Evolutionary conservation across 2,113 vertebrate genomes (phyloP).

Genomic region (Rhadina sibilatrix): DNA sequence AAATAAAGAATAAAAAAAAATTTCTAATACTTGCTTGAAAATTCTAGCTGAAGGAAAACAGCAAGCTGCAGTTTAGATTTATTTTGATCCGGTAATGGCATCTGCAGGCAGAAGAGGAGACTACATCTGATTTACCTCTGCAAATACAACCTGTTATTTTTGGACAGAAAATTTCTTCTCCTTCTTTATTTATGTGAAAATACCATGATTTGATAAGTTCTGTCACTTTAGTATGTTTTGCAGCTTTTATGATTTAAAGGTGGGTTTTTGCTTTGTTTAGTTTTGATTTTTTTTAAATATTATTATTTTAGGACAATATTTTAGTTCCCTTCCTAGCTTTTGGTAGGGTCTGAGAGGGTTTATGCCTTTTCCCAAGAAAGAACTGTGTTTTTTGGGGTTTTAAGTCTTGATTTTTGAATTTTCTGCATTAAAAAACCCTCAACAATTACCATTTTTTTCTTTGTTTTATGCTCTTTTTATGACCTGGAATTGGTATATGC

Average conservation of each 20-base stretch:
- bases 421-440: fast-evolving
- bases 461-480: neutral
- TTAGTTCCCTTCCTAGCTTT: neutral
- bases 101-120: conserved; percentile 10
- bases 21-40: neutral
- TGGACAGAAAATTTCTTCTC: neutral
- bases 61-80: neutral
- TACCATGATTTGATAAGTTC: neutral
- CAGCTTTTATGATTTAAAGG: neutral
- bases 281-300: neutral
- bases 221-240: neutral
- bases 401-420: neutral
- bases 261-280: neutral
- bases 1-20: neutral
- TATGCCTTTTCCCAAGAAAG: neutral
- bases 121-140: neutral
- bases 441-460: neutral
- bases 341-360: neutral
- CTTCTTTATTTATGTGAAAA: neutral
- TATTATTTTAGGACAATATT: neutral
- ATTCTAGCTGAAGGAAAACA: neutral
- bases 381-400: neutral
- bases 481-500: neutral
- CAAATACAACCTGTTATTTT: neutral
- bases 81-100: conserved; percentile 24